These are phyloP conservation scores for Cloeon dipterum DNA, from an alignment of 2,888 invertebrate genomes.

Conservation along the genomic window DNA sequence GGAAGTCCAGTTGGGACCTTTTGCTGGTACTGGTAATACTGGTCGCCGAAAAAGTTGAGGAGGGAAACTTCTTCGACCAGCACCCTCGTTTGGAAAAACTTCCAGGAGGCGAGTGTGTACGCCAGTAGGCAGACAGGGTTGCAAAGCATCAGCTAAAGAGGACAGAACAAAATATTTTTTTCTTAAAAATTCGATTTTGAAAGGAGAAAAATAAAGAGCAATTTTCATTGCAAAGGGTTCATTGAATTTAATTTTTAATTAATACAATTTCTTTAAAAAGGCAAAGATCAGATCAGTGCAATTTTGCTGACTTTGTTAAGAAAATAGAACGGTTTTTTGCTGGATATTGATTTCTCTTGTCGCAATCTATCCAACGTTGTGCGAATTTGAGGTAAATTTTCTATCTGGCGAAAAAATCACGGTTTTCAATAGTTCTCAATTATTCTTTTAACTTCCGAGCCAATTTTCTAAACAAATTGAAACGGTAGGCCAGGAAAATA, in stretches of 20 bases:
- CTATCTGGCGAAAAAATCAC: too few species aligned
- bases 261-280: neutral
- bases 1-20: slow-evolving; percentile 70
- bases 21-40: slow-evolving; percentile 69
- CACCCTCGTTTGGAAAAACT: slow-evolving; percentile 74
- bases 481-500: too few species aligned
- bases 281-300: too few species aligned
- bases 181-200: slow-evolving; percentile 3
- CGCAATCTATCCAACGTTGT: too few species aligned
- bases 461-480: too few species aligned
- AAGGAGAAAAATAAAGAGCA: neutral
- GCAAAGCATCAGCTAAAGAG: slow-evolving; percentile 48
- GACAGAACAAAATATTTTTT: slow-evolving; percentile 3
- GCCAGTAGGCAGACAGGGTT: slow-evolving; percentile 73
- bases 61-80: slow-evolving; percentile 72
- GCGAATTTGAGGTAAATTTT: too few species aligned
- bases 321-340: too few species aligned
- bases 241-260: neutral
- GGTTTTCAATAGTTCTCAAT: too few species aligned
- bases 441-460: too few species aligned
- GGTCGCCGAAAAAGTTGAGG: slow-evolving; percentile 73
- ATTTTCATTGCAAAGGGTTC: too few species aligned
- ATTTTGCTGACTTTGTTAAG: too few species aligned
- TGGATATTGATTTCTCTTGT: too few species aligned
- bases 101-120: slow-evolving; percentile 70